Evolutionary conservation across 2,888 invertebrate species (phyloP).

Genomic region (Pachymerium ferrugineum): DNA sequence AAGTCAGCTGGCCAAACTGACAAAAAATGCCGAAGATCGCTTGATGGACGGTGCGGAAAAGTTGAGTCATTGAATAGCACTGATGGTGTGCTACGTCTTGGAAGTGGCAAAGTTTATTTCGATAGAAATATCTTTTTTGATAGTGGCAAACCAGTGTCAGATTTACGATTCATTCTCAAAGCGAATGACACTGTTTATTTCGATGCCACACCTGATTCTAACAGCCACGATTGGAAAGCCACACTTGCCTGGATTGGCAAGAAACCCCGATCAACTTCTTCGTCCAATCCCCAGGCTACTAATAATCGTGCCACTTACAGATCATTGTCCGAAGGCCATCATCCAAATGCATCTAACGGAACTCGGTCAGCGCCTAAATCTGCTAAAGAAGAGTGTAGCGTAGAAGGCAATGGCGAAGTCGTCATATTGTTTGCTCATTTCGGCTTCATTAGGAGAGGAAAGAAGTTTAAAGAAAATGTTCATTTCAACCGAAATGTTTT

Average conservation of each 20-base stretch:
- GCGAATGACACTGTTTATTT: constrained; percentile 28
- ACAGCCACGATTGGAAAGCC: constrained; percentile 28
- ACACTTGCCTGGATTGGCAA: constrained; percentile 29
- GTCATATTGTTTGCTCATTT: constrained; percentile 23
- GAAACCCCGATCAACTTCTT: constrained; percentile 18
- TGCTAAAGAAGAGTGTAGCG: neutral
- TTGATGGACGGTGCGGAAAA: constrained; percentile 29
- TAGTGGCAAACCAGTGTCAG: constrained; percentile 1
- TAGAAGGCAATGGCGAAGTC: constrained; percentile 23
- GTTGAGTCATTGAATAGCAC: neutral
- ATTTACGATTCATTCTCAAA: constrained; percentile 20
- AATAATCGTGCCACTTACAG: too few relatives aligned
- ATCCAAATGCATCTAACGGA: neutral
- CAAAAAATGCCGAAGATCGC: neutral
- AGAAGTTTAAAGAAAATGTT: constrained; percentile 29
- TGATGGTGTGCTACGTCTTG: constrained; percentile 24
- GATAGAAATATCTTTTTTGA: constrained; percentile 27
- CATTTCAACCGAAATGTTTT: constrained; percentile 31
- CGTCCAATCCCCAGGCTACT: neutral
- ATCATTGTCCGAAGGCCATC: neutral
- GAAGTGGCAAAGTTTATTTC: constrained; percentile 29
- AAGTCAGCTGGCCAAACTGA: neutral
- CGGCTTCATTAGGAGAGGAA: constrained; percentile 28
- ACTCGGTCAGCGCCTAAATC: neutral
- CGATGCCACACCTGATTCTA: neutral